These are phyloP conservation scores for Xiphophorus hellerii DNA, from an alignment of 2,113 vertebrate species.

Conservation along the genomic window DNA sequence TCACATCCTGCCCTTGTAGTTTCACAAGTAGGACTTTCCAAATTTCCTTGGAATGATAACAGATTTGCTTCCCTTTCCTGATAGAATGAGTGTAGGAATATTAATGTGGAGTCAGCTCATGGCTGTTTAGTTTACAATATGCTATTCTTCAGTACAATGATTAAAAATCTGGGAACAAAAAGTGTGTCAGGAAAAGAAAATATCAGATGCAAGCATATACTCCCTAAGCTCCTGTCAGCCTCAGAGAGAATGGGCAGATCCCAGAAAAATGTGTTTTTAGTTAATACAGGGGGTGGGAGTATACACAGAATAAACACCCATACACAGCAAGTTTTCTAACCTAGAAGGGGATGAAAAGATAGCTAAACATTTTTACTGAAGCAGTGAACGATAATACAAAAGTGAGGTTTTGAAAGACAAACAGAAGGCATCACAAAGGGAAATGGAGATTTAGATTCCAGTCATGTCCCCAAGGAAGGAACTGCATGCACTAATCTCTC, in stretches of 20 bases:
- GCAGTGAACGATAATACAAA: slow-evolving; percentile 16
- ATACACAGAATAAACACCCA: slow-evolving; percentile 42
- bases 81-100: not conserved
- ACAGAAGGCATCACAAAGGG: slow-evolving; percentile 39
- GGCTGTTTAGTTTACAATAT: not conserved
- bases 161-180: not conserved
- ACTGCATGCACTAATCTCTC: slow-evolving; percentile 19
- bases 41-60: not conserved
- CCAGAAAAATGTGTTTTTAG: slow-evolving; percentile 3
- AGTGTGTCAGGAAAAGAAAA: not conserved
- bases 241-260: slow-evolving; percentile 17
- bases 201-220: slow-evolving; percentile 8
- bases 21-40: slow-evolving; percentile 1
- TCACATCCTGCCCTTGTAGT: slow-evolving; percentile 32
- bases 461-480: slow-evolving; percentile 26
- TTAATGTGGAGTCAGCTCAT: not conserved
- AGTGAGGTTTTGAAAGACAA: slow-evolving; percentile 35
- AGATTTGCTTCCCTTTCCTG: rapidly evolving
- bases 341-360: slow-evolving; percentile 29
- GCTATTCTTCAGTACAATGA: not conserved
- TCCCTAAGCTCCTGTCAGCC: slow-evolving; percentile 19
- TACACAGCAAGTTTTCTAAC: slow-evolving; percentile 30
- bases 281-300: slow-evolving; percentile 8
- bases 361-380: slow-evolving; percentile 22
- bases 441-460: slow-evolving; percentile 69